phyloP scores from a whole-genome alignment of 2,888 invertebrate genomes.

The Caenorhabditis becei region DNA sequence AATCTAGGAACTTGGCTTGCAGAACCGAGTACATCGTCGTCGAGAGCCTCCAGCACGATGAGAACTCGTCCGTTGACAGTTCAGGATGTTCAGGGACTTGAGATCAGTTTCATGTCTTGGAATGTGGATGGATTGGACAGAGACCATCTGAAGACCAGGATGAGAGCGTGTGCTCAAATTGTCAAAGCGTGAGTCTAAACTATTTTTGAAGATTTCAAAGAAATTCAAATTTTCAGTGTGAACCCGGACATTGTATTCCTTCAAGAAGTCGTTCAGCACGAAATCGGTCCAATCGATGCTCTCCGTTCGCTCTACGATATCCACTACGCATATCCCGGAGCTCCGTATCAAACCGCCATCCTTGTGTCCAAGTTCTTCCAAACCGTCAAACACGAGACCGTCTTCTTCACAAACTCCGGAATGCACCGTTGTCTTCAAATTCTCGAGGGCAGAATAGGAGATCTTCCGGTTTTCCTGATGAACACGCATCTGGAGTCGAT shows the following conservation, averaged over 20 bases:
- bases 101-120: constrained; percentile 84
- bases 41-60: neutral
- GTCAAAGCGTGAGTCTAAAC: constrained; percentile 82
- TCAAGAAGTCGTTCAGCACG: constrained; percentile 85
- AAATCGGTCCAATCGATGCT: constrained; percentile 82
- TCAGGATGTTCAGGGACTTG: constrained; percentile 69
- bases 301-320: constrained; percentile 83
- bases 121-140: constrained; percentile 85
- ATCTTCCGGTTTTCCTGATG: constrained; percentile 82
- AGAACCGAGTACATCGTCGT: neutral
- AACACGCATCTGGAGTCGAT: constrained; percentile 86
- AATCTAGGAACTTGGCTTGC: too few relatives aligned
- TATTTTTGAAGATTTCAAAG: neutral
- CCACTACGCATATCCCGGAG: constrained; percentile 80
- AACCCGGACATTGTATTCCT: constrained; percentile 85
- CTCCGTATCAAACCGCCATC: constrained; percentile 81
- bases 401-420: constrained; percentile 83
- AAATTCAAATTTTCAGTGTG: constrained; percentile 82
- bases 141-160: constrained; percentile 83
- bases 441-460: constrained; percentile 81
- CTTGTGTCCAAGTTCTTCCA: constrained; percentile 76
- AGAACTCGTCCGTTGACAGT: constrained; percentile 9
- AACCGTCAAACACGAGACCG: constrained; percentile 82
- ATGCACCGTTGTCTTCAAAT: constrained; percentile 84
- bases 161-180: constrained; percentile 83